phyloP scores from a whole-genome alignment of 2,113 vertebrate species.

The Otis tarda region DNA sequence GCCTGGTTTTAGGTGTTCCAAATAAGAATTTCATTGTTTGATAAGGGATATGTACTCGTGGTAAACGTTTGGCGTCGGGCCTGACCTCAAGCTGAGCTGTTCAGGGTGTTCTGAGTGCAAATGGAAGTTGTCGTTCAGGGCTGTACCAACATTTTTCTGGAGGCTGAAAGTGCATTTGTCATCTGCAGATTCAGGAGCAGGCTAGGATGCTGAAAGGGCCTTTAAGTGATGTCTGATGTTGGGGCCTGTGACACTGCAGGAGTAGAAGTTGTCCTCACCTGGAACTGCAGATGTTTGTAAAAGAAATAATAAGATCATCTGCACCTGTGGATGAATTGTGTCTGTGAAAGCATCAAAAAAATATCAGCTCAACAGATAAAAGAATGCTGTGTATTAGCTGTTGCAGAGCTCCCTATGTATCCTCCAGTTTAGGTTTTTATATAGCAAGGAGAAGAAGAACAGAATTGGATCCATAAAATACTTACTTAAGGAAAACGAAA shows the following conservation, averaged over 20 bases:
- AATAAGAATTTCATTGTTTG: rapidly evolving
- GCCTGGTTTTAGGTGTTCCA: neutral
- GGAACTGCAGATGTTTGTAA: neutral
- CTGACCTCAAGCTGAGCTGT: neutral
- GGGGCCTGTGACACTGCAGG: neutral
- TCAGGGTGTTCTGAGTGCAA: neutral
- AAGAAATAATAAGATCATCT: rapidly evolving
- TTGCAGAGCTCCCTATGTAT: rapidly evolving
- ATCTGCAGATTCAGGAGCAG: neutral
- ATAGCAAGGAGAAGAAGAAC: neutral
- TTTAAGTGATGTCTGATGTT: too few relatives aligned
- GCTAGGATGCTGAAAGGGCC: neutral
- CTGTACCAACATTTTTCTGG: rapidly evolving
- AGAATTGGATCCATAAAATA: neutral
- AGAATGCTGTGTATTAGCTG: neutral
- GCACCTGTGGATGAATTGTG: neutral
- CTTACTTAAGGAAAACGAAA: neutral
- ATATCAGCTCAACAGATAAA: neutral
- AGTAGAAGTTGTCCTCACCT: neutral
- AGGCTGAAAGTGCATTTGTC: neutral
- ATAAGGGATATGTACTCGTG: rapidly evolving
- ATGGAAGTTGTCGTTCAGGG: neutral
- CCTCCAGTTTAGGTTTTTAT: neutral
- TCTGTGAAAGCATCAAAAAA: neutral
- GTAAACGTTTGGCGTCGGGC: rapidly evolving